Evolutionary conservation across 1,140 invertebrate species (phyloP).

Genomic region (Bombus balteatus): DNA sequence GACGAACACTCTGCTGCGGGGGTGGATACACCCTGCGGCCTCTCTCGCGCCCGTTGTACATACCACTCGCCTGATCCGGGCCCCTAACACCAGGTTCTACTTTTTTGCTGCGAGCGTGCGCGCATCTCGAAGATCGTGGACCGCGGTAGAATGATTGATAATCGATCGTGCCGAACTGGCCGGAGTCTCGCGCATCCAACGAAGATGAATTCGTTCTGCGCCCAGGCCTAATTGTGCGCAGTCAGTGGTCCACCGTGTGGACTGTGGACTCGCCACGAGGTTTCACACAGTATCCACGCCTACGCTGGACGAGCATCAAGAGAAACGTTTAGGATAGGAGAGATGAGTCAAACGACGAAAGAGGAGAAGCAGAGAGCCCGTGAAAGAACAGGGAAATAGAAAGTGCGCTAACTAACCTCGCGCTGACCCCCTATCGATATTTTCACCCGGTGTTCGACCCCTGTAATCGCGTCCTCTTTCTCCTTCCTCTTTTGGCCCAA

Average conservation of each 20-base stretch:
- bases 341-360: background rate
- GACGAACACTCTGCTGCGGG: conserved; percentile 53
- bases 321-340: background rate
- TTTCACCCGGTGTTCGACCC: conserved; percentile 61
- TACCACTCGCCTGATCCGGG: background rate
- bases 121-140: conserved; percentile 20
- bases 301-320: conserved; percentile 36
- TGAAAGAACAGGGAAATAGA: conserved; percentile 54
- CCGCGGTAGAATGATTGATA: conserved; percentile 75
- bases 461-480: conserved; percentile 43
- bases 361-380: background rate
- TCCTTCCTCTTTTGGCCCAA: background rate
- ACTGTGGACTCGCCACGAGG: conserved; percentile 45
- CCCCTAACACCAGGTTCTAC: conserved; percentile 28
- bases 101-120: conserved; percentile 31
- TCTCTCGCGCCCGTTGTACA: background rate
- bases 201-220: conserved; percentile 78
- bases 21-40: conserved; percentile 62
- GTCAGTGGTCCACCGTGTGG: conserved; percentile 73
- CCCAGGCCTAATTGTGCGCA: conserved; percentile 77
- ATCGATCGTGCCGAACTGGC: conserved; percentile 72
- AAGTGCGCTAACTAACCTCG: conserved; percentile 67
- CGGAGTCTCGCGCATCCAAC: conserved; percentile 68
- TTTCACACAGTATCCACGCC: conserved; percentile 58
- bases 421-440: conserved; percentile 72